Evolutionary conservation across 2,113 vertebrate genomes (phyloP), one percentile per base, ranked within the genome.

Genomic region (Mormyrus iriodes): DNA sequence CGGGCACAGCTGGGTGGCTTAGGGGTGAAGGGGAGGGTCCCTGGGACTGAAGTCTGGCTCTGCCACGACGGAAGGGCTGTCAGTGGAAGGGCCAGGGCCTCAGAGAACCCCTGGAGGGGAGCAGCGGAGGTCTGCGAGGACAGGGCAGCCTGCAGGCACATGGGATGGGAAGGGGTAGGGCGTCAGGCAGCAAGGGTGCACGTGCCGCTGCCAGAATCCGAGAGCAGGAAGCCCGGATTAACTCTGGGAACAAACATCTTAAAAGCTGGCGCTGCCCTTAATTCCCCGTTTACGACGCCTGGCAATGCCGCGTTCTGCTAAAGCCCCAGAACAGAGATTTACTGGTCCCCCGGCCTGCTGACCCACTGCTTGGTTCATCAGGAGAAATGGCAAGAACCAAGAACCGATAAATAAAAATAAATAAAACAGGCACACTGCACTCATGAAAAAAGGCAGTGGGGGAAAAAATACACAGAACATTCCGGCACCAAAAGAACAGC

Each of bases 1-100:
- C 95, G 96, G 91, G 95, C 92, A 91, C 88, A 95, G 94, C 94
- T 90, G 89, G 96, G 97, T 48, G 97, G 97, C 90, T 97, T 98
- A 52, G 98, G 97, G 91, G 95, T 79, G 85, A 97, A 93, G 76
- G 90, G 91, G 69, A 95, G 93, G 88, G 94, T 93, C 85, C 90
- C 94, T 88, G 93, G 94, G 90, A 93, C 91, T 86, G 90, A 94
- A 92, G 92, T 92, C 92, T 92, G 93, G 93, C 94, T 93, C 95
- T 88, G 94, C 92, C 88, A 93, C 90, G 91, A 90, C 88, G 95
- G 94, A 91, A 94, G 94, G 91, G 61, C 86, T 31, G 84, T 52
- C 93, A 91, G 95, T 91, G 92, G 92, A 94, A 90, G 95, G 95
- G 91, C 27, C 84, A 90, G 92, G 61, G 94, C 92, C 90, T 91